phyloP scores from a whole-genome alignment of 2,797 vertebrate genomes.

The Australoheros facetus region DNA sequence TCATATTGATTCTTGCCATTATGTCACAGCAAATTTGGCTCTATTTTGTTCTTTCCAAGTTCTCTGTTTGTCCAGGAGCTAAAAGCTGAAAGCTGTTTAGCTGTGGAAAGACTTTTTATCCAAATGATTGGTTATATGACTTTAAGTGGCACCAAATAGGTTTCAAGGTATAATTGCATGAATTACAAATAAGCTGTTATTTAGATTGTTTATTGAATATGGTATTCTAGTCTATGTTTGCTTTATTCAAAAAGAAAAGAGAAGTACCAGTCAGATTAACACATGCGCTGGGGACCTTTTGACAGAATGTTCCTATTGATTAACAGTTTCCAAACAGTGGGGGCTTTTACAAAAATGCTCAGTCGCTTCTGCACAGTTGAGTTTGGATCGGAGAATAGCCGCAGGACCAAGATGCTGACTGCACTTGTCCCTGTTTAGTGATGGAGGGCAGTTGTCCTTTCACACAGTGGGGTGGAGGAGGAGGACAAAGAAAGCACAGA shows the following conservation, averaged over 20 bases:
- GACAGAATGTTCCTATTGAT: slow-evolving; percentile 70
- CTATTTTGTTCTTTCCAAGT: slow-evolving; percentile 52
- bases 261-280: slow-evolving; percentile 1
- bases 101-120: not conserved
- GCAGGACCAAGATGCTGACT: slow-evolving; percentile 49
- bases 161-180: slow-evolving; percentile 1
- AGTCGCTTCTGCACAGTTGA: slow-evolving; percentile 57
- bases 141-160: slow-evolving; percentile 24
- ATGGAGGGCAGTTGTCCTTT: slow-evolving; percentile 42
- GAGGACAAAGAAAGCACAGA: slow-evolving; percentile 25
- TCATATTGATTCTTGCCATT: slow-evolving; percentile 72
- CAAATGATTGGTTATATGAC: not conserved
- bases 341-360: slow-evolving; percentile 69
- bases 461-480: not conserved
- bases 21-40: slow-evolving; percentile 63
- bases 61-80: slow-evolving; percentile 16
- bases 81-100: slow-evolving; percentile 15
- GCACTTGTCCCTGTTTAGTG: slow-evolving; percentile 53
- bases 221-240: not conserved
- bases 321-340: slow-evolving; percentile 69
- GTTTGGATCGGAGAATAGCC: slow-evolving; percentile 54
- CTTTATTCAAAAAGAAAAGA: slow-evolving; percentile 13
- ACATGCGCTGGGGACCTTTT: slow-evolving; percentile 25
- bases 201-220: not conserved
- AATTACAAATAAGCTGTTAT: slow-evolving; percentile 5